phyloP scores from a whole-genome alignment of 2,888 invertebrate species.

The Pollenia griseotomentosa region DNA sequence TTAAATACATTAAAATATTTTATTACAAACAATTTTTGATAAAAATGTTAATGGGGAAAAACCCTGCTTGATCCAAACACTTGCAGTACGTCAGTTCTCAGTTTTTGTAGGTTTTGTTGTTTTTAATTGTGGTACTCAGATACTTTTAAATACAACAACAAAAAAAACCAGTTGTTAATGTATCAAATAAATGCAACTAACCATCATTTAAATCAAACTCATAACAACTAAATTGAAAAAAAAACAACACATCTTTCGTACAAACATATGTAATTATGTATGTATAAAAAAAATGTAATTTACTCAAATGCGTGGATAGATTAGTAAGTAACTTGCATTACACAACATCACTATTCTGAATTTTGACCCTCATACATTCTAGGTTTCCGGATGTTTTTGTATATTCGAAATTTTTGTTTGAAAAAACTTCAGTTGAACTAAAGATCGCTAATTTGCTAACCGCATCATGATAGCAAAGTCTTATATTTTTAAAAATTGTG shows the following conservation, averaged over 20 bases:
- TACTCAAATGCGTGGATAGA: conserved; percentile 20
- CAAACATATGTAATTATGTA: background rate
- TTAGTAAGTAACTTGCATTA: background rate
- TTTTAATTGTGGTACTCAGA: conserved; percentile 72
- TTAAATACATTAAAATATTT: conserved; percentile 38
- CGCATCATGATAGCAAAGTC: too few species aligned
- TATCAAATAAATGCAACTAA: conserved; percentile 37
- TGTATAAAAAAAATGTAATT: background rate
- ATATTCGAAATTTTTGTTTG: too few species aligned
- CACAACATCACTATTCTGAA: background rate
- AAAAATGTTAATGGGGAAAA: conserved; percentile 62
- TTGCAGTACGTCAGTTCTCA: conserved; percentile 75
- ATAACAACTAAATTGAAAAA: conserved; percentile 2
- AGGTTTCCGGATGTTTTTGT: too few species aligned
- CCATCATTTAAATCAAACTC: conserved; percentile 23
- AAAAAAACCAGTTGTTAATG: background rate
- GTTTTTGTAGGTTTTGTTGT: conserved; percentile 75
- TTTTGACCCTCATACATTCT: too few species aligned
- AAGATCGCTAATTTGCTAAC: too few species aligned
- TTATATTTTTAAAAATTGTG: too few species aligned
- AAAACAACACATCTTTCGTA: background rate
- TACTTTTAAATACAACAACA: background rate
- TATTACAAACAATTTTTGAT: conserved; percentile 61
- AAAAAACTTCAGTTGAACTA: too few species aligned
- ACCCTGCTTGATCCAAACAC: conserved; percentile 58